Percentiles rank a stretch among this genome's conserved stretches.
phyloP scores from a whole-genome alignment of 2,113 vertebrate species.

The Anarrhichthys ocellatus region DNA sequence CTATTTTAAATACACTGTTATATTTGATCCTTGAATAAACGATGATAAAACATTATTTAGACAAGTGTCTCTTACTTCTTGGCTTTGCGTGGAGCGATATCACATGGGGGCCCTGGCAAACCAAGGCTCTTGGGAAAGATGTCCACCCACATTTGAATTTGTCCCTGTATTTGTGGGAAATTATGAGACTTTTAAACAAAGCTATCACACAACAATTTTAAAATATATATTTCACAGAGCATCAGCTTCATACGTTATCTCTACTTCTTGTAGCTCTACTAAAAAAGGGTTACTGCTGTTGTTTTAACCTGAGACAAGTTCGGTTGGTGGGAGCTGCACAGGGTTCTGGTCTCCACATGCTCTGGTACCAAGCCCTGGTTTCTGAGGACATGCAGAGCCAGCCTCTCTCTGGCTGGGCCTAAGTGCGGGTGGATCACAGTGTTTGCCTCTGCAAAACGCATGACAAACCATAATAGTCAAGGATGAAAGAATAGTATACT shows the following conservation, averaged over 20 bases:
- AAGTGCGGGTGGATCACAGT: slow-evolving; percentile 89
- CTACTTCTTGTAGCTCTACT: neutral
- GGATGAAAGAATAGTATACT: neutral
- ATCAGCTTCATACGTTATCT: neutral
- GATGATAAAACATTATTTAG: neutral
- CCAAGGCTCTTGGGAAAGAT: slow-evolving; percentile 94
- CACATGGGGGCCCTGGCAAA: slow-evolving; percentile 91
- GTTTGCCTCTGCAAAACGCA: slow-evolving; percentile 86
- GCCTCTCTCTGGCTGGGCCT: slow-evolving; percentile 88
- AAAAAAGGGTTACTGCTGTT: slow-evolving; percentile 8
- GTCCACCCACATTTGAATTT: slow-evolving; percentile 98
- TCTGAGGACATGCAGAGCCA: slow-evolving; percentile 92
- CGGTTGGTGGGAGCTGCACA: slow-evolving; percentile 94
- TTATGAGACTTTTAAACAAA: neutral
- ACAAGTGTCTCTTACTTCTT: slow-evolving; percentile 87
- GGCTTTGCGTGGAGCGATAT: slow-evolving; percentile 92
- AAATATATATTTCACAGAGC: neutral
- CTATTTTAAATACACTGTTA: slow-evolving; percentile 75
- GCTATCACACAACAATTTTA: neutral
- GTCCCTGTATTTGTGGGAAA: slow-evolving; percentile 83
- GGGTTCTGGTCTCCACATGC: slow-evolving; percentile 94
- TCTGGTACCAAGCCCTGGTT: slow-evolving; percentile 92
- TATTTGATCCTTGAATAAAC: neutral
- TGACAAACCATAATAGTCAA: neutral
- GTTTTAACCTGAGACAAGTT: slow-evolving; percentile 74